phyloP scores from a whole-genome alignment of 1,140 invertebrate genomes.

The Penaeus indicus region DNA sequence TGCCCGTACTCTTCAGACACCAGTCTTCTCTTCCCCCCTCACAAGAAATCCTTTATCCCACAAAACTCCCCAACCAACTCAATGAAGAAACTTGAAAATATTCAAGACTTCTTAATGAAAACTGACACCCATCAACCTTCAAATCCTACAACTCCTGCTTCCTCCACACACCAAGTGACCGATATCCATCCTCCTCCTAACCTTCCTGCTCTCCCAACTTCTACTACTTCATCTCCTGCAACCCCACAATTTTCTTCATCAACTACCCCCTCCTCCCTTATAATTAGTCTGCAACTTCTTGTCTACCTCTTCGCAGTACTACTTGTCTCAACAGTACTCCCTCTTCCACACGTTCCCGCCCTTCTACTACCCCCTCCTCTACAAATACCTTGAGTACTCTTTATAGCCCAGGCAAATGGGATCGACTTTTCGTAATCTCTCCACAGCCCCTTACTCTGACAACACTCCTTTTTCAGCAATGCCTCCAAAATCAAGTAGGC shows the following conservation, averaged over 20 bases:
- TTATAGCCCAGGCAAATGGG: neutral
- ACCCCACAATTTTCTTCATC: neutral
- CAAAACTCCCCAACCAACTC: no score
- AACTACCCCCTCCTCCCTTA: neutral
- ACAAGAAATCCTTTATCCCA: no score
- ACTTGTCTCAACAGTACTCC: neutral
- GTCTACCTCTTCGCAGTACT: neutral
- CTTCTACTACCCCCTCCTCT: neutral
- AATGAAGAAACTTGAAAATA: neutral
- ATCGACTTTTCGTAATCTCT: neutral
- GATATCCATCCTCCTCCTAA: no score
- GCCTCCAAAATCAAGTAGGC: no score
- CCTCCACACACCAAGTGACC: no score
- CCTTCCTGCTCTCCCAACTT: neutral
- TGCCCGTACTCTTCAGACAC: no score
- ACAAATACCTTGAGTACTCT: neutral
- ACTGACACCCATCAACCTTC: no score
- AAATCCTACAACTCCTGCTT: no score
- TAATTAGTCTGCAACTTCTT: neutral
- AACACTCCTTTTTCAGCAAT: no score
- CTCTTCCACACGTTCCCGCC: neutral
- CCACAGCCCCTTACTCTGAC: neutral
- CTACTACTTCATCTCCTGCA: neutral
- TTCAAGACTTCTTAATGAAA: no score
- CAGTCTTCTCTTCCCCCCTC: no score